phyloP scores from a whole-genome alignment of 30 jellyfish, hydroid and myxozoan genomes.

The Aurelia coerulea region DNA sequence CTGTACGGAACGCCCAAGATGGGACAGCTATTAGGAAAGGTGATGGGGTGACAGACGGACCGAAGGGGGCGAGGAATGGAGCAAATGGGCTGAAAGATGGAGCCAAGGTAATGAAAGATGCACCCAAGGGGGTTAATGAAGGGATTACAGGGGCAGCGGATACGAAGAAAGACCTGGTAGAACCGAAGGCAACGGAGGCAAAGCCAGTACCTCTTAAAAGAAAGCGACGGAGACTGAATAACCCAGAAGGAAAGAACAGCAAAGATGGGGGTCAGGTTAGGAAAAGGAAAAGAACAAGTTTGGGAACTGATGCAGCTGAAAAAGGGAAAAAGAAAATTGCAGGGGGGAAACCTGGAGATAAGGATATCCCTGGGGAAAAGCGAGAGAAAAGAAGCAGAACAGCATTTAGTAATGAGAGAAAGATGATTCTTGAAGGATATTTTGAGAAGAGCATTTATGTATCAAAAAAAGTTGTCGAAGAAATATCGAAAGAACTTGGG shows the following conservation, averaged over 20 bases:
- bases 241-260: background rate
- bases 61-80: no score
- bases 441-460: slow-evolving; percentile 61
- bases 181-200: background rate
- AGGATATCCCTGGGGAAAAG: slow-evolving; percentile 10
- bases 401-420: slow-evolving; percentile 45
- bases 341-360: slow-evolving; percentile 16
- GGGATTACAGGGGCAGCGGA: background rate
- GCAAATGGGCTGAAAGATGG: background rate
- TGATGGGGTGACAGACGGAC: no score
- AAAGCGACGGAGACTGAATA: background rate
- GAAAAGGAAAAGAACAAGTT: slow-evolving; percentile 13
- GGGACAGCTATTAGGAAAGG: background rate
- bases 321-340: background rate
- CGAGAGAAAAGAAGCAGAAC: slow-evolving; percentile 67
- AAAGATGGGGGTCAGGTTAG: background rate
- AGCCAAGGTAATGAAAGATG: background rate
- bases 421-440: slow-evolving; percentile 40
- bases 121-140: background rate
- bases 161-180: background rate
- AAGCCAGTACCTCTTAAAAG: background rate
- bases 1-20: slow-evolving; percentile 40
- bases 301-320: slow-evolving; percentile 3
- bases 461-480: slow-evolving; percentile 28
- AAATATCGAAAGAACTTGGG: slow-evolving; percentile 43